Evolutionary conservation across 2,113 vertebrate species (phyloP).

Genomic region (Columbina picui): DNA sequence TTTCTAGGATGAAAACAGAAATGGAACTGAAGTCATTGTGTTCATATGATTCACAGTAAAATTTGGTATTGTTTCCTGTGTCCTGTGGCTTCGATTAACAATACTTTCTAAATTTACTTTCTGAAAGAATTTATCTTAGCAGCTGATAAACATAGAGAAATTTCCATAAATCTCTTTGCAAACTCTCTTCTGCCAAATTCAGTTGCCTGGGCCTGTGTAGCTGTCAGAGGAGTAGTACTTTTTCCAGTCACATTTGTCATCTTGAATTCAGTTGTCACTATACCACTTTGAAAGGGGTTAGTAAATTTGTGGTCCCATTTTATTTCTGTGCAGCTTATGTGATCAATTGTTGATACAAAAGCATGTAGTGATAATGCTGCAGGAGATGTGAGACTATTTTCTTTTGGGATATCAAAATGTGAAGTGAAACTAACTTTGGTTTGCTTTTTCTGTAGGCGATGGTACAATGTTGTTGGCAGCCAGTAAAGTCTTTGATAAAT

Average conservation of each 20-base stretch:
- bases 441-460: slow-evolving; percentile 80
- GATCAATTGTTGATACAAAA: not conserved
- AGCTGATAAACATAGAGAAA: not conserved
- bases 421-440: not conserved
- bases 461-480: slow-evolving; percentile 97
- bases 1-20: not conserved
- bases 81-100: not conserved
- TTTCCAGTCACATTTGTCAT: not conserved
- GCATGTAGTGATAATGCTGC: not conserved
- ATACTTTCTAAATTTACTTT: not conserved
- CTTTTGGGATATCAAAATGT: not conserved
- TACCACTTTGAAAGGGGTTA: not conserved
- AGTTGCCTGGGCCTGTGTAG: not conserved
- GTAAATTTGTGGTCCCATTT: not conserved
- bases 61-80: not conserved
- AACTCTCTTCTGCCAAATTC: not conserved
- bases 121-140: not conserved
- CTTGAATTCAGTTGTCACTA: not conserved
- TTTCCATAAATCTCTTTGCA: not conserved
- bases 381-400: not conserved
- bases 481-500: slow-evolving; percentile 93
- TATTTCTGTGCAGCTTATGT: not conserved
- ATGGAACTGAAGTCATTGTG: not conserved
- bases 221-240: not conserved
- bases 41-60: not conserved